Percentiles rank a stretch among this genome's conserved stretches.
These are phyloP conservation scores for Epicauta chinensis DNA, from an alignment of 1,140 invertebrate species.

Conservation along the genomic window DNA sequence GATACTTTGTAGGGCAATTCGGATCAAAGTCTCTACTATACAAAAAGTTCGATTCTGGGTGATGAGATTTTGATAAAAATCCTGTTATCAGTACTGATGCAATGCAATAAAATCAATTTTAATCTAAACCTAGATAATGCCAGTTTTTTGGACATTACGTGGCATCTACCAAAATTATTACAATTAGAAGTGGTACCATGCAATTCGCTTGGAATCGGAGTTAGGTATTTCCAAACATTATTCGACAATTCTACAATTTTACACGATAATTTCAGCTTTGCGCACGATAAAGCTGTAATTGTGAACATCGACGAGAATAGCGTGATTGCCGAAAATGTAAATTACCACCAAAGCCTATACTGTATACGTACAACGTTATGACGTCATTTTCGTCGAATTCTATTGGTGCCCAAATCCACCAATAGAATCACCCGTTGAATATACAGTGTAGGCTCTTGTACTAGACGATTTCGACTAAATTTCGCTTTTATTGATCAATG, in stretches of 20 bases:
- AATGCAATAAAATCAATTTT: constrained; percentile 50
- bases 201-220: constrained; percentile 48
- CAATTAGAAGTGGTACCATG: constrained; percentile 51
- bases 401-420: neutral
- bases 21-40: constrained; percentile 17
- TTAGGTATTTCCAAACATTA: too few relatives aligned
- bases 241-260: too few relatives aligned
- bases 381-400: too few relatives aligned
- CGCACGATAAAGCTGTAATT: constrained; percentile 49
- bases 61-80: constrained; percentile 55
- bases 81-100: constrained; percentile 50
- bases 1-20: constrained; percentile 15
- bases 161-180: constrained; percentile 46
- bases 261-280: constrained; percentile 43
- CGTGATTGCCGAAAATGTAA: constrained; percentile 52
- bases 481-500: constrained; percentile 22
- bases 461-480: neutral
- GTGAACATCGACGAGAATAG: constrained; percentile 49
- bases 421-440: too few relatives aligned
- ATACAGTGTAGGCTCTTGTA: too few relatives aligned
- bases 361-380: too few relatives aligned
- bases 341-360: neutral
- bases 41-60: constrained; percentile 37
- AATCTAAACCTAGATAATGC: constrained; percentile 48
- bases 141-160: constrained; percentile 51